phyloP scores from a whole-genome alignment of 1,140 invertebrate species.

The Hypsibius dujardini region DNA sequence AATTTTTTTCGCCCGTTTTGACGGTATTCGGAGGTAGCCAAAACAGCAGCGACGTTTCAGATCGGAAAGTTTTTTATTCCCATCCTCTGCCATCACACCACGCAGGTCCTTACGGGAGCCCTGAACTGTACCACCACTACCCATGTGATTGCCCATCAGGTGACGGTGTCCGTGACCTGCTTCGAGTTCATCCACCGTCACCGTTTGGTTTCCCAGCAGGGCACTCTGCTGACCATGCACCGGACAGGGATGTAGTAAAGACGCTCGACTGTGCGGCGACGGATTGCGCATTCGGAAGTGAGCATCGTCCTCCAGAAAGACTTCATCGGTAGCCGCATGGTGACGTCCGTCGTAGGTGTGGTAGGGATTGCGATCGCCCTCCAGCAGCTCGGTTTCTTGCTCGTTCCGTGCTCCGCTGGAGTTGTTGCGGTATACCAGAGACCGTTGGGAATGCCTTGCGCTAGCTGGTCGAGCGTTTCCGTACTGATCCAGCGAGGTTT shows the following conservation, averaged over 20 bases:
- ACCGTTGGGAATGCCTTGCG: not conserved
- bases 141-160: constrained; percentile 1
- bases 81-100: not conserved
- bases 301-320: not conserved
- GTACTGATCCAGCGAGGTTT: constrained; percentile 12
- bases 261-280: not conserved
- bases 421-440: not conserved
- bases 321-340: not conserved
- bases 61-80: not conserved
- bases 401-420: not conserved
- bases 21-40: constrained; percentile 2
- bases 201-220: not conserved
- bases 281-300: not conserved
- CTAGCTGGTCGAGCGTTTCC: not conserved
- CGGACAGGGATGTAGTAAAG: not conserved
- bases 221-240: not conserved
- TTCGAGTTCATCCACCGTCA: not conserved
- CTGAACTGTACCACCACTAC: not conserved
- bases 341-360: not conserved
- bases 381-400: constrained; percentile 7
- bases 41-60: constrained; percentile 8
- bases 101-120: not conserved
- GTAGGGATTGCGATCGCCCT: not conserved
- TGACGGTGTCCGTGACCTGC: not conserved
- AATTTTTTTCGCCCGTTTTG: constrained; percentile 13